Evolutionary conservation across 2,113 vertebrate species (phyloP).

Genomic region (Herpetotheres cachinnans): DNA sequence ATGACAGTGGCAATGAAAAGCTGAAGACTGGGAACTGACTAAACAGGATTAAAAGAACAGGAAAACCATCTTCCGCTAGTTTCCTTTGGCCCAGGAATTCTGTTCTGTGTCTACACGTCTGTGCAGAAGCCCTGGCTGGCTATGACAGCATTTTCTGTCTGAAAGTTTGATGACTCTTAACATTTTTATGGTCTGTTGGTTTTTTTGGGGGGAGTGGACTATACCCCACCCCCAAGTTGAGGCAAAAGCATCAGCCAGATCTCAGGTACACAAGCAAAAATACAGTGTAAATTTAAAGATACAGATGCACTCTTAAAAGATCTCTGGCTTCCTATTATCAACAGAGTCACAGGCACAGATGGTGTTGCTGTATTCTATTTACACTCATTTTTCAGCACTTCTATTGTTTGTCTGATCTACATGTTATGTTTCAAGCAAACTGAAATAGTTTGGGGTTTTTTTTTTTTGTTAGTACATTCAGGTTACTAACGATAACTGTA

Average conservation of each 20-base stretch:
- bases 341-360: background rate
- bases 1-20: background rate
- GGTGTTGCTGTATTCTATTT: background rate
- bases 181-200: background rate
- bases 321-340: background rate
- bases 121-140: too few relatives aligned
- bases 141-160: background rate
- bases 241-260: background rate
- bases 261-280: background rate
- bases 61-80: background rate
- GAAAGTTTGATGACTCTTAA: background rate
- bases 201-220: background rate
- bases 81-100: background rate
- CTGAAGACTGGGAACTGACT: background rate
- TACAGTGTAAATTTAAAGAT: background rate
- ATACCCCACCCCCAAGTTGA: accelerated
- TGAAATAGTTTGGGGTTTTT: background rate
- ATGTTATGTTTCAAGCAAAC: background rate
- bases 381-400: background rate
- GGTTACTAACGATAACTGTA: background rate
- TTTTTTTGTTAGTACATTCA: accelerated
- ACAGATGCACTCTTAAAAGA: background rate
- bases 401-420: background rate
- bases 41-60: background rate
- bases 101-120: background rate